These are phyloP conservation scores for Neomorphus geoffroyi DNA, from an alignment of 2,797 vertebrate genomes.

Conservation along the genomic window DNA sequence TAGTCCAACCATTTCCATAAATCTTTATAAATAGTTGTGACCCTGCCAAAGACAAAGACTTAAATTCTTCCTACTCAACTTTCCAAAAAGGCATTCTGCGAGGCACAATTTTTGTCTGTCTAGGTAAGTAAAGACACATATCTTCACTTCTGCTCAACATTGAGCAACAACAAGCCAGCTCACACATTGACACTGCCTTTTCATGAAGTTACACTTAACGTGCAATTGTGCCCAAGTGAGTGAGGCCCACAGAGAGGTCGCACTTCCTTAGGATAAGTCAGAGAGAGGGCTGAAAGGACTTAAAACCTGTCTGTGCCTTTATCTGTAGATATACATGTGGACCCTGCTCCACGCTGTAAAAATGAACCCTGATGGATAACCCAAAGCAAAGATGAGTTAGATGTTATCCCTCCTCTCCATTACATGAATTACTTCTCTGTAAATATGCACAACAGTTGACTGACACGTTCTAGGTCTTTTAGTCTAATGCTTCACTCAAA, in stretches of 20 bases:
- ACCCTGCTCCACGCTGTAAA: neutral
- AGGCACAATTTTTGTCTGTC: neutral
- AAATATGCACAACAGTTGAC: neutral
- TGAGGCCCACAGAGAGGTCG: neutral
- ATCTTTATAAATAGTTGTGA: neutral
- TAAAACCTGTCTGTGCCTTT: neutral
- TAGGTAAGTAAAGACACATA: fast-evolving
- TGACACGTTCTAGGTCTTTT: neutral
- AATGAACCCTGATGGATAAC: neutral
- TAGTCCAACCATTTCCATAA: fast-evolving
- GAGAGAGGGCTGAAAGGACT: neutral
- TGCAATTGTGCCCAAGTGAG: neutral
- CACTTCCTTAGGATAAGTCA: neutral
- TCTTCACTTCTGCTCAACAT: neutral
- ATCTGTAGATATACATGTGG: neutral
- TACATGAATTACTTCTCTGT: neutral
- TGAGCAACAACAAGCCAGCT: neutral
- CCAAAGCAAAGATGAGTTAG: neutral
- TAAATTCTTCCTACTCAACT: neutral
- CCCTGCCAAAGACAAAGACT: neutral
- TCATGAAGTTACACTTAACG: neutral
- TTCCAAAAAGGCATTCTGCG: neutral
- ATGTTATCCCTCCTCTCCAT: neutral
- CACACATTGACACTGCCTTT: neutral
- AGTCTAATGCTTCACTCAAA: neutral